Conservation (phyloP, 2,888 invertebrate species). For the Iphiclides podalirius region DNA sequence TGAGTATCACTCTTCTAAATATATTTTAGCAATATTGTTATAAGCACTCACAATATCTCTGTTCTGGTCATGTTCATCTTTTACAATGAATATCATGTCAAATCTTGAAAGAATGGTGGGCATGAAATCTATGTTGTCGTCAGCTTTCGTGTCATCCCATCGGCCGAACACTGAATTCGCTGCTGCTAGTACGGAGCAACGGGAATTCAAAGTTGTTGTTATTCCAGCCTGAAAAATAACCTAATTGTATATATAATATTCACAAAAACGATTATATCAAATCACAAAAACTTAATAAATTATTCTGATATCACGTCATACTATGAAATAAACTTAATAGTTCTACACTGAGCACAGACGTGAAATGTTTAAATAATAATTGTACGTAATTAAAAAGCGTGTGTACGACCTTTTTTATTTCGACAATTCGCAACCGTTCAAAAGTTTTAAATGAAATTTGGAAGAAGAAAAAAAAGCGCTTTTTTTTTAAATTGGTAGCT, state of each 20-base stretch:
- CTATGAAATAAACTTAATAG: too few species aligned
- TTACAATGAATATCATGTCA: constrained; percentile 99
- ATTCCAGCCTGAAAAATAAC: constrained; percentile 89
- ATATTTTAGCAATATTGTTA: background rate
- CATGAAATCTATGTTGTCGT: constrained; percentile 99
- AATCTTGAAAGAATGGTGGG: constrained; percentile 99
- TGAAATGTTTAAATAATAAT: too few species aligned
- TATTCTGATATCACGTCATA: too few species aligned
- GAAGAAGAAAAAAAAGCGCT: too few species aligned
- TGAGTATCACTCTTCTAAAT: too few species aligned
- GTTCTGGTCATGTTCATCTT: constrained; percentile 95
- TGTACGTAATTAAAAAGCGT: too few species aligned
- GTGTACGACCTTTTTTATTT: too few species aligned
- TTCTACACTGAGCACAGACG: too few species aligned
- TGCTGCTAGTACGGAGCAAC: constrained; percentile 99
- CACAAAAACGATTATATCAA: background rate
- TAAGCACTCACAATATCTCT: constrained; percentile 88
- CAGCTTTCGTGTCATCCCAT: constrained; percentile 99
- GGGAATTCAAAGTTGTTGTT: constrained; percentile 98
- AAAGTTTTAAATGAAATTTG: too few species aligned
- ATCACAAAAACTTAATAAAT: background rate
- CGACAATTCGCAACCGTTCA: too few species aligned
- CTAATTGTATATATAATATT: background rate
- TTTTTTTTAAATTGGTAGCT: too few species aligned
- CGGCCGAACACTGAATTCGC: constrained; percentile 99